Base-by-base conservation (phyloP, 2,888 invertebrate species). In the Cistogaster globosa region DNA sequence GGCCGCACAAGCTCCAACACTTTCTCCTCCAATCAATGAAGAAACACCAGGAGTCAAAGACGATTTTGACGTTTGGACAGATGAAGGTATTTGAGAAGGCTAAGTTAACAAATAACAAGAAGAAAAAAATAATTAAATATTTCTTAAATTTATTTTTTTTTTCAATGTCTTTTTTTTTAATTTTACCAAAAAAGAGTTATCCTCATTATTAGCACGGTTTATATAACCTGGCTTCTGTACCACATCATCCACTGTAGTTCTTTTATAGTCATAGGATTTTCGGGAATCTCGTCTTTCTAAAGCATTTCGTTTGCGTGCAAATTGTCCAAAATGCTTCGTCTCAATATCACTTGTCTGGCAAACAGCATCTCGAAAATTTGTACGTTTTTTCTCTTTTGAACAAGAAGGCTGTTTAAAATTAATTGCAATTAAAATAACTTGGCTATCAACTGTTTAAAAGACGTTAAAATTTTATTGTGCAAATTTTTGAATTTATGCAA, bases 261-360 rank as follows among this genome's bases (percentile, higher is more conserved):
- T 90, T 72, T 91, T 90, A 77, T 92, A 90, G 81, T 90, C 90
- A 87, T 90, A 89, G 38, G 88, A 87, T 55, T 87, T 87, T 81
- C 88, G 89, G 42, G 86, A 78, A 75, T 87, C 86, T 38, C 88
- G 86, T 51, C 88, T 83, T 26, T 87, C 88, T 48, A 87, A 86
- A 42, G 90, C 89, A 78, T 90, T 88, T 32, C 87, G 87, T 60
- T 81, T 85, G 20, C 82, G 82, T 36, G 87, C 88, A 38, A 76
- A 83, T 74, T 88, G 85, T 42, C 65, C 87, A 62, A 87, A 87
- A 65, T 88, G 88, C 86, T 89, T 88, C 42, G 90, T 89, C 86
- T 92, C 91, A 32, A 90, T 90, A 60, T 92, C 92, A 85, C 93
- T 93, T 2, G 92, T 92, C 87, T 92, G 92, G 9, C 90, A 91